Base-by-base conservation (phyloP, 2,113 vertebrate species). In the Aegypius monachus region DNA sequence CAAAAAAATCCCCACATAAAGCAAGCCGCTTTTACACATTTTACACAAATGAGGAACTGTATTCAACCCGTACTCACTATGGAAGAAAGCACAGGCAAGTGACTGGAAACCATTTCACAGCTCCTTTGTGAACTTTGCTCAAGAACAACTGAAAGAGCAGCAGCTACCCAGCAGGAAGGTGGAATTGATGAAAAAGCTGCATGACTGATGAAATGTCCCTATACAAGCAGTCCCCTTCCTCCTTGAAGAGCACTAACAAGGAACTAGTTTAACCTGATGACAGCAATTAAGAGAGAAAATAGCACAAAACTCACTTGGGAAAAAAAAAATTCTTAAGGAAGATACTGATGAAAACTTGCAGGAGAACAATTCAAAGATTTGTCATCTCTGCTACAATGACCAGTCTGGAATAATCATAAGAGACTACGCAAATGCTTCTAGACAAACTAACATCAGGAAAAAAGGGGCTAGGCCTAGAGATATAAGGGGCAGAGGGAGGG, bases 401-500 rank as follows among this genome's bases (percentile, higher is more conserved):
- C 17, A 73, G 65, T 61, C 32, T 52, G 26, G 25, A 92, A 92
- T 22, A 78, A 87, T n/a, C 52, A 63, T 2, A 78, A 67, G 63
- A 88, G 58, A 59, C 29, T 42, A 10, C 17, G 32, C 11, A 88
- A 92, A 90, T 26, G 40, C 40, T 82, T 70, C 65, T 50, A 42
- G 40, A 70, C 26, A 40, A 80, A n/a, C 29, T 18, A 70, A n/a
- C 11, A 81, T 20, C n/a, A 29, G 15, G 34, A 74, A 58, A 82
- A 80, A 78, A 20, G 4, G 23, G 25, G 18, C 7, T 36, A 63
- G 42, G n/a, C 29, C 52, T 65, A 32, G 29, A 67, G 14, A 59
- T 34, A 7, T 0, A 32, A 40, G 31, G 13, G 27, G 8, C 3
- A 2, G 26, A 9, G 16, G 16, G 10, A 20, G 9, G 14, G 11